A percentile compares a stretch with the other conserved stretches of the same genome.
These are phyloP conservation scores for Neelides sp. DNA, from an alignment of 1,140 invertebrate species.

Conservation along the genomic window DNA sequence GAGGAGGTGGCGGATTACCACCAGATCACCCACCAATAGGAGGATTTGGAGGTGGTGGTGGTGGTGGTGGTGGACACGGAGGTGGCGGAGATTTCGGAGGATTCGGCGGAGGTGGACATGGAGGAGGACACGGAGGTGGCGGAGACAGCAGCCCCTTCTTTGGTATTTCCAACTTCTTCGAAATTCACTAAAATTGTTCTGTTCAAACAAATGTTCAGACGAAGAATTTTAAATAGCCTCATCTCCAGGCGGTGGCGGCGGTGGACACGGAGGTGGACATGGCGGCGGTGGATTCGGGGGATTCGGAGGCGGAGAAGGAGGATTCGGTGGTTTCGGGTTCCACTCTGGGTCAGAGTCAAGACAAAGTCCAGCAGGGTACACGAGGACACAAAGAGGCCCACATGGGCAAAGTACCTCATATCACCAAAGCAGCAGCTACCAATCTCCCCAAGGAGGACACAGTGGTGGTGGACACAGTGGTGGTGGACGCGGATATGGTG, in stretches of 20 bases:
- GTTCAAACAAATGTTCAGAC: too few relatives aligned
- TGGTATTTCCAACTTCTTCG: not conserved
- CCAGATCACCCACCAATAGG: too few relatives aligned
- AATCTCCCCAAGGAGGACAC: not conserved
- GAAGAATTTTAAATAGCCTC: too few relatives aligned
- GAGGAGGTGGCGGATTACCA: not conserved
- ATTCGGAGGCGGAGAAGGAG: not conserved
- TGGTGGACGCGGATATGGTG: constrained; percentile 9
- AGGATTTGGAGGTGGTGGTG: not conserved
- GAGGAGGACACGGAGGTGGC: constrained; percentile 4
- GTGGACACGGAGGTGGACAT: not conserved
- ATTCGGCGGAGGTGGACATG: constrained; percentile 5
- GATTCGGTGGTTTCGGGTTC: constrained; percentile 6
- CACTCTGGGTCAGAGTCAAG: not conserved
- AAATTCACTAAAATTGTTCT: too few relatives aligned
- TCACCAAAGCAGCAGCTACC: not conserved
- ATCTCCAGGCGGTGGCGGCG: not conserved
- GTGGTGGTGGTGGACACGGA: not conserved
- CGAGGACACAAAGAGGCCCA: not conserved
- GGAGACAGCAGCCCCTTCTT: not conserved
- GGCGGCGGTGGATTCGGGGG: constrained; percentile 6
- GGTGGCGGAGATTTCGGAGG: not conserved
- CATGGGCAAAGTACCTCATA: not conserved
- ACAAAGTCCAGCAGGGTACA: not conserved
- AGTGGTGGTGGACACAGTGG: constrained; percentile 13